A percentile compares a stretch with the other conserved stretches of the same genome.
These are phyloP conservation scores for Chrysina gloriosa DNA, from an alignment of 2,888 invertebrate species.

Conservation along the genomic window DNA sequence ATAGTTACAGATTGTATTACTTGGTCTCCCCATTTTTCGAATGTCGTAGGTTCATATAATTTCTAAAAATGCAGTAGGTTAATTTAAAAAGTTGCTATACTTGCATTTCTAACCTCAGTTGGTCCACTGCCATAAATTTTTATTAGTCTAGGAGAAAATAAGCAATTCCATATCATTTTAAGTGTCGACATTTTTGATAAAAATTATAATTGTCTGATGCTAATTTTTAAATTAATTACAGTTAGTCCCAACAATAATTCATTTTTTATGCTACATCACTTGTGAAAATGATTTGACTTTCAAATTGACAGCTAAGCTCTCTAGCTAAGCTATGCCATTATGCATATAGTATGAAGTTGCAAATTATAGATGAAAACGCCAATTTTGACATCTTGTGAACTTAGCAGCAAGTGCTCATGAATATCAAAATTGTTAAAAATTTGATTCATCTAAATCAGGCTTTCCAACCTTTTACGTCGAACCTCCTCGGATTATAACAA, in stretches of 20 bases:
- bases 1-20: conserved; percentile 72
- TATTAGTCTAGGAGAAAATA: conserved; percentile 78
- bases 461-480: no score
- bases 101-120: conserved; percentile 63
- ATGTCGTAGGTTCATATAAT: conserved; percentile 74
- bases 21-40: conserved; percentile 81
- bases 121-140: conserved; percentile 76
- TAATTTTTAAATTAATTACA: not conserved
- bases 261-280: conserved; percentile 24
- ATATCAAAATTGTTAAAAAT: no score
- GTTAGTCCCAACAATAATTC: not conserved
- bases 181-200: conserved; percentile 55
- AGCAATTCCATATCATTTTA: conserved; percentile 72
- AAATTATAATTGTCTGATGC: not conserved
- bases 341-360: no score
- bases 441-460: no score
- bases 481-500: no score
- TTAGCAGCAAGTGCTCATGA: no score
- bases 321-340: no score
- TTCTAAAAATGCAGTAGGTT: conserved; percentile 65
- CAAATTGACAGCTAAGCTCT: not conserved
- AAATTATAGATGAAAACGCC: no score
- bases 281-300: not conserved
- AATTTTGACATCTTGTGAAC: no score
- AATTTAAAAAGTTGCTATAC: conserved; percentile 2